These are phyloP conservation scores for Drosophila watanabei DNA, from an alignment of 1,140 invertebrate genomes.

Conservation along the genomic window DNA sequence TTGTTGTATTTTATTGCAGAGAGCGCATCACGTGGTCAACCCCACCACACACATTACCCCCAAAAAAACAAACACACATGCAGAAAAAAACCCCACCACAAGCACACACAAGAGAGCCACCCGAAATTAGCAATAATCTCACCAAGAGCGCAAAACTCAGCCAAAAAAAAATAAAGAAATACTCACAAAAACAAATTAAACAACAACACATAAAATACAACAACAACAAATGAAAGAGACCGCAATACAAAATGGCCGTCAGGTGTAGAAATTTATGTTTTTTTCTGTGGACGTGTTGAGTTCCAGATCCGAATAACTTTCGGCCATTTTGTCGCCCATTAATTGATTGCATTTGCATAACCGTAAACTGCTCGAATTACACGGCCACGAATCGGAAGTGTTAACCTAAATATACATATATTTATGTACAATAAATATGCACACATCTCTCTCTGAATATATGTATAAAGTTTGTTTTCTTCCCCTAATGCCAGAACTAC, in stretches of 20 bases:
- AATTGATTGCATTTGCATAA: constrained; percentile 32
- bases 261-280: constrained; percentile 43
- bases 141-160: constrained; percentile 35
- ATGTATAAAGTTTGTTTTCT: not conserved
- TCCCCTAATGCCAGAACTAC: constrained; percentile 1
- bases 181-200: constrained; percentile 31
- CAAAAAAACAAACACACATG: constrained; percentile 12
- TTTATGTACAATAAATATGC: not conserved
- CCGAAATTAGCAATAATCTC: constrained; percentile 70
- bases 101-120: constrained; percentile 45
- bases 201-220: constrained; percentile 39
- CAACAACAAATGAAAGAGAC: constrained; percentile 32
- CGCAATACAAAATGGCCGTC: constrained; percentile 73
- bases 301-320: constrained; percentile 4
- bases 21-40: constrained; percentile 51
- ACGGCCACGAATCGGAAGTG: constrained; percentile 21
- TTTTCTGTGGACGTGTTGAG: constrained; percentile 59
- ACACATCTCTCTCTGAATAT: not conserved
- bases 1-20: not conserved
- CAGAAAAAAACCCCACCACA: constrained; percentile 10
- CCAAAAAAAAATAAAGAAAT: constrained; percentile 30
- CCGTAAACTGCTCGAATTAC: constrained; percentile 22
- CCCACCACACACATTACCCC: constrained; percentile 14
- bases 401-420: constrained; percentile 11
- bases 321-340: constrained; percentile 37